These are phyloP conservation scores for Plotosus lineatus DNA, from an alignment of 2,113 vertebrate species.

Conservation along the genomic window DNA sequence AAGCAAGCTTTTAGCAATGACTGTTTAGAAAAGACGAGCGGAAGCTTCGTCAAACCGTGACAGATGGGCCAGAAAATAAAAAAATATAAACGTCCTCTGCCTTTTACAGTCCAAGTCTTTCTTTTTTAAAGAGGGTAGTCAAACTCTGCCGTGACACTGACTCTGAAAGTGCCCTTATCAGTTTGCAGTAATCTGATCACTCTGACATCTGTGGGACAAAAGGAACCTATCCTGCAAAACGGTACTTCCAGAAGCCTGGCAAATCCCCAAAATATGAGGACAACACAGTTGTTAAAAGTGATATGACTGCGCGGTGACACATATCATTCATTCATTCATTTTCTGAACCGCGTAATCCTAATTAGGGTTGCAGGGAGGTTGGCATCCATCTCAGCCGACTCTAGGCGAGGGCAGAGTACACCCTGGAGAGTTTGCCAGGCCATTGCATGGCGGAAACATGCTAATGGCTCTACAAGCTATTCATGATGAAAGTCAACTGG, in stretches of 20 bases:
- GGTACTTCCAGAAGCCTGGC: conserved; percentile 57
- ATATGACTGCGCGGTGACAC: conserved; percentile 56
- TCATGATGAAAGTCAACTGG: too few species aligned
- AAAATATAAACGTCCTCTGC: too few species aligned
- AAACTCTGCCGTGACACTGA: conserved; percentile 49
- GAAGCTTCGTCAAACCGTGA: conserved; percentile 42
- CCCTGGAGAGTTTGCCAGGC: too few species aligned
- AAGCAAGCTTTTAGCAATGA: conserved; percentile 20
- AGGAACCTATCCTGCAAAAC: conserved; percentile 52
- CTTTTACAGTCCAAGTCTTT: conserved; percentile 32
- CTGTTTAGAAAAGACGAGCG: conserved; percentile 34
- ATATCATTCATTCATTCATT: not conserved
- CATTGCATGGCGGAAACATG: too few species aligned
- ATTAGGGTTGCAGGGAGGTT: too few species aligned
- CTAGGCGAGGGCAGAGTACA: too few species aligned
- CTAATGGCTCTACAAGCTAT: too few species aligned
- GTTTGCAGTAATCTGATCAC: conserved; percentile 69
- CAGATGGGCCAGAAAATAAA: conserved; percentile 34
- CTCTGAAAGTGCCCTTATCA: conserved; percentile 59
- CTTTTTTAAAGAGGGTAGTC: conserved; percentile 40
- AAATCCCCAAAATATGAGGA: conserved; percentile 51
- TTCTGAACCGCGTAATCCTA: too few species aligned
- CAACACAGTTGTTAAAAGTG: conserved; percentile 51
- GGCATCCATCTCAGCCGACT: too few species aligned
- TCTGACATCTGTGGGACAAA: conserved; percentile 64